phyloP scores from a whole-genome alignment of 92 coral and sea anemone genomes.

The Parazoanthus swiftii region DNA sequence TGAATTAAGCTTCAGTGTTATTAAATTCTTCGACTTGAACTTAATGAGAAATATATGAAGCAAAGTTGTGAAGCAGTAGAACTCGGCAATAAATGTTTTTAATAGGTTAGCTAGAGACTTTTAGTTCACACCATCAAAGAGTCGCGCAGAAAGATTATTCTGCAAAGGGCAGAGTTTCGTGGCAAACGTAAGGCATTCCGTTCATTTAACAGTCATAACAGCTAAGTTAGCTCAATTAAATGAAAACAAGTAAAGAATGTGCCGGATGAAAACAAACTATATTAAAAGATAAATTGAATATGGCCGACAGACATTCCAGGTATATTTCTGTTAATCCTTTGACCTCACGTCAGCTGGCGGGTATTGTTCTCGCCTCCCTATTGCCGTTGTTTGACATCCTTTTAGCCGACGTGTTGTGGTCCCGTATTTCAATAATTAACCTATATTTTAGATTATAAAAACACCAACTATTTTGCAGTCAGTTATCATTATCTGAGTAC shows the following conservation, averaged over 20 bases:
- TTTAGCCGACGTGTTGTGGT: neutral
- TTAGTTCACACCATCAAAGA: neutral
- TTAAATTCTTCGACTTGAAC: neutral
- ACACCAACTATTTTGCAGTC: neutral
- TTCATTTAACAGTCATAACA: no score
- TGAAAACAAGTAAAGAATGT: neutral
- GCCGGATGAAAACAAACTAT: neutral
- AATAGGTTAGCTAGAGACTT: neutral
- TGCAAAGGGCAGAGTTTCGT: neutral
- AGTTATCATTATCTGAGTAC: no score
- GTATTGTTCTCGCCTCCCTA: neutral
- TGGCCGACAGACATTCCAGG: slow-evolving; percentile 28
- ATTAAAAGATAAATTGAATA: neutral
- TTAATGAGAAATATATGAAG: neutral
- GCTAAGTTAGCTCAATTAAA: neutral
- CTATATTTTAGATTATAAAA: neutral
- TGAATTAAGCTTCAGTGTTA: neutral
- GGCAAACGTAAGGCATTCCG: neutral
- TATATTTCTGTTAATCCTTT: slow-evolving; percentile 18
- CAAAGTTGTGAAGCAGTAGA: neutral
- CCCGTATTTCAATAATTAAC: neutral
- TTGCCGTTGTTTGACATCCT: neutral
- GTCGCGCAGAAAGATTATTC: neutral
- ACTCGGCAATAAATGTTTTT: neutral
- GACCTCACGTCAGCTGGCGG: neutral